Evolutionary conservation across 2,113 vertebrate genomes (phyloP), one percentile per base, ranked within the genome.

Genomic region (Bos javanicus): DNA sequence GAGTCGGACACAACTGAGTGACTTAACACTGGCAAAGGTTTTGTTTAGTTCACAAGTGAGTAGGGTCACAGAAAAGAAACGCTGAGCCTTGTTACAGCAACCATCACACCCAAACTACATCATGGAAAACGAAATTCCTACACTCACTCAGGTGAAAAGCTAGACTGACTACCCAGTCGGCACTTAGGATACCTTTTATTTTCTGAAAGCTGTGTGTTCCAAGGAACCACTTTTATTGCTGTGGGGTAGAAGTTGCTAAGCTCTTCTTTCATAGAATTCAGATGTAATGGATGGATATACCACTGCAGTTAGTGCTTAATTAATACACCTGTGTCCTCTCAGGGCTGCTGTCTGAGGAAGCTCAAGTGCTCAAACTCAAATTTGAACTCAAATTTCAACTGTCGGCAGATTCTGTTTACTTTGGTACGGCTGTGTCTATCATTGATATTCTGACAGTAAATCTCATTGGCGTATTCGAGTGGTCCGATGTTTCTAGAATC

Each of bases 241-340:
- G 67, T 13, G 0, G 95, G 95, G 48, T 57, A 92, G 74, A 97
- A 92, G 90, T 46, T 81, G 46, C 74, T 71, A 39, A 91, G 33
- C 16, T 87, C 64, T 50, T 64, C 48, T 43, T 59, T 23, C 48
- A 62, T 1, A 54, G 90, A 46, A 57, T 64, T 36, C 36, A 30
- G 48, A 59, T 48, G n/a, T 85, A 4, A 86, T 52, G 62, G 36
- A 57, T 43, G n/a, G 60, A 28, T 50, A 1, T 0, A 59, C 48
- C 15, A 11, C 0, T 30, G 46, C 43, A 39, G 93, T 97, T 98
- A 98, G 98, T 95, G 84, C 52, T 98, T 98, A 92, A 96, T 95
- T 50, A 16, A 3, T 4, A 56, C 21, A 88, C 56, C 14, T 71
- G 88, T 92, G 94, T 81, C 57, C 74, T 87, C 10, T 84, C 10